Evolutionary conservation across 2,113 vertebrate species (phyloP), one percentile per base, ranked within the genome.

Genomic region (Callipepla squamata): DNA sequence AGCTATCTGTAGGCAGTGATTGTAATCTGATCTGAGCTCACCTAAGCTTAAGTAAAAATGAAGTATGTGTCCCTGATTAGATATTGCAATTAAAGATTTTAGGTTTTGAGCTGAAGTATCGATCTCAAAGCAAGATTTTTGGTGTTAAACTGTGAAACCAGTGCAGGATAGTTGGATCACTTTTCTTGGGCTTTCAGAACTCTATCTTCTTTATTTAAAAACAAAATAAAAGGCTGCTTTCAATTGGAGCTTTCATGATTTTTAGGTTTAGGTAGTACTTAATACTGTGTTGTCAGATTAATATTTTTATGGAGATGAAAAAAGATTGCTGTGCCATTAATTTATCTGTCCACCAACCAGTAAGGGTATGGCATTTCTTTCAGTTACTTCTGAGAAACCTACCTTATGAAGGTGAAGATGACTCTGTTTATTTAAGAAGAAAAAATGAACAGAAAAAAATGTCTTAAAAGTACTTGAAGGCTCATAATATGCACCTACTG

Each of bases 91-190:
- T 80, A 67, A 80, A 78, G 61, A 42, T 90, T 95, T 91, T 61
- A 78, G n/a, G 59, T 74, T 88, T 89, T 40, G 51, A 85, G 61
- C 70, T 77, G 79, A 74, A 75, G 57, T 67, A 83, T 74, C 1
- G 0, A 63, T 87, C 55, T 94, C 70, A n/a, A 58, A 72, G 57
- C 51, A 48, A 11, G 80, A 32, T 68, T 13, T 83, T 83, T 91
- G 61, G 18, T 94, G 70, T 83, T 68, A 55, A 92, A 75, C 68
- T 90, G 38, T 74, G 68, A 44, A 85, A 74, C 65, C 30, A 53
- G 85, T 94, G 73, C 68, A 94, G 87, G 65, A 68, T 81, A 83
- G 63, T 88, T 93, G 83, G 78, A 67, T 92, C 75, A 87, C 76
- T 61, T 93, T 91, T 89, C 75, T 82, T 85, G 72, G 75, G 85